Base-by-base conservation (phyloP, 2,888 invertebrate species). In the Apodemia hepburni region DNA sequence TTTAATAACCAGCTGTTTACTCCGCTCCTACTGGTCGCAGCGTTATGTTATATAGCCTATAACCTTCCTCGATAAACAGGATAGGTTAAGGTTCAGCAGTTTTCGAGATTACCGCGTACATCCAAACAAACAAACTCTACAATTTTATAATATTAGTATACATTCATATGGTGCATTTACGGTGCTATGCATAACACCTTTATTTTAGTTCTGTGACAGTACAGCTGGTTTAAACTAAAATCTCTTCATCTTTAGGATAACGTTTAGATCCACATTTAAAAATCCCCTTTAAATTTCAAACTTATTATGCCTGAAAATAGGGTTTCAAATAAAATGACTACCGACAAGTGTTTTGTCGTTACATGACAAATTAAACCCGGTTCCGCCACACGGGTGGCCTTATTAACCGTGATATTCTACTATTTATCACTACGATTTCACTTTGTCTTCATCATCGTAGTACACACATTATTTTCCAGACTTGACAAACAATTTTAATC, bases 341-440 rank as follows among this genome's bases (percentile, higher is more conserved):
- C 1, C 15, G 42, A 42, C 42, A 42, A 42, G 5, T 42, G 42
- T 42, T 42, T 42, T 15, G 15, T 42, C 42, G 5, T 42, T 42
- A 42, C 5, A 42, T 42, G 15, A 42, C 42, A 42, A 42, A 42
- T 42, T 42, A 42, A 42, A 42, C 42, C 42, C 42, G 42, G 42
- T 42, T 42, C 42, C 42, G 42, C 42, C 42, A 15, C 75, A 76
- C 79, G 84, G 86, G 87, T 82, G 88, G 87, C 78, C 87, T 71
- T 65, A 69, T 73, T 73, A 71, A 73, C 70, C 71, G 66, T 67
- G 71, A 73, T 75, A 76, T 74, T 69, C 68, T 70, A 68, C 74
- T 68, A 83, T 87, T 82, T 76, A 83, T 86, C 81, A 85, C 75
- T 77, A 71, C 76, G 77, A 79, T 85, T 87, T 89, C 84, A 83